Conservation (phyloP, 2,888 invertebrate species). For the Nymphalis polychloros region DNA sequence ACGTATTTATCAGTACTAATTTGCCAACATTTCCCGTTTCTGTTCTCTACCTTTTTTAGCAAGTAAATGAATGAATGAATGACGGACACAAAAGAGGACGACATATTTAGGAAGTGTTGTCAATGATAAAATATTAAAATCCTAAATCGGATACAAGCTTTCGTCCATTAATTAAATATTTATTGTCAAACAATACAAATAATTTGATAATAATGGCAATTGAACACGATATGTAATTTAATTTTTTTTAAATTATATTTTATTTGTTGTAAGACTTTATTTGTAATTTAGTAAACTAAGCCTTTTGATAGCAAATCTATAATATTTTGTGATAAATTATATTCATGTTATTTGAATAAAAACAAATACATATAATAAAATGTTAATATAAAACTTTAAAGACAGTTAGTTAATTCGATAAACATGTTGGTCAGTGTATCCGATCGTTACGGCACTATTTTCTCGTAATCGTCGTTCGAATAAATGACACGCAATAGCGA, state of each 20-base stretch:
- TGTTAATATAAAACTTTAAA: background rate
- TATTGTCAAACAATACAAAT: background rate
- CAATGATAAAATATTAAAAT: constrained; percentile 40
- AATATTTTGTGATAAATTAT: too few species aligned
- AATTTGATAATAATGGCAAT: too few species aligned
- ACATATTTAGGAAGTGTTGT: constrained; percentile 49
- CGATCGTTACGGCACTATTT: constrained; percentile 59
- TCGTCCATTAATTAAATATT: background rate
- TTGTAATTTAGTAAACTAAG: too few species aligned
- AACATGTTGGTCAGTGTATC: constrained; percentile 40
- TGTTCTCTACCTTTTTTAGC: constrained; percentile 65
- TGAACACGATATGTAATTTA: too few species aligned
- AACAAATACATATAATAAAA: background rate
- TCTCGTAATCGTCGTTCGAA: constrained; percentile 67
- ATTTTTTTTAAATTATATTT: too few species aligned
- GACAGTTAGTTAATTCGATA: background rate
- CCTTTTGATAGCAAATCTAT: too few species aligned
- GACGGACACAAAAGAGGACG: constrained; percentile 52
- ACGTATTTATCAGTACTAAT: constrained; percentile 70
- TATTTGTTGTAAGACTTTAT: background rate
- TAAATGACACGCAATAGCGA: constrained; percentile 80
- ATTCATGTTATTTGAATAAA: background rate
- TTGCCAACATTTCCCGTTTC: constrained; percentile 77
- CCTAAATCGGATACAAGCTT: constrained; percentile 39
- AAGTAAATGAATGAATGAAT: constrained; percentile 69